These are phyloP conservation scores for Fulmarus glacialis DNA, from an alignment of 2,113 vertebrate genomes.

Conservation along the genomic window DNA sequence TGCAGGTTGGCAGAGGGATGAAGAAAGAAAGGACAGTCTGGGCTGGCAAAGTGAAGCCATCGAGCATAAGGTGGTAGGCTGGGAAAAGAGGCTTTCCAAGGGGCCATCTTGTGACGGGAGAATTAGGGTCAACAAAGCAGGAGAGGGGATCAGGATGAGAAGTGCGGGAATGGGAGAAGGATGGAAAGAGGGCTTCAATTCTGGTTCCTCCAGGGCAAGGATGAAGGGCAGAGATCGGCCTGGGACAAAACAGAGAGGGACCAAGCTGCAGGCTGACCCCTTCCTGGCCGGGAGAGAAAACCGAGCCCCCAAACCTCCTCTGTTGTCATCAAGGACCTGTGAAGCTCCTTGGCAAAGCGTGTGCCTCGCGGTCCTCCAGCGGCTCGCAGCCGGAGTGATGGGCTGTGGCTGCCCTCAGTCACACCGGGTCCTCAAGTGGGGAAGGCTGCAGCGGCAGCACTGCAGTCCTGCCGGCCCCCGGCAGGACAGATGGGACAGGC, in stretches of 20 bases:
- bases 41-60: not conserved
- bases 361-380: not conserved
- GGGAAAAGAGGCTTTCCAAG: not conserved
- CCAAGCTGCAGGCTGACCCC: not conserved
- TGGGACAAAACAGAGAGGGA: not conserved
- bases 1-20: not conserved
- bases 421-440: fast-evolving
- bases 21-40: not conserved
- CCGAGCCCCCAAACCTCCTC: fast-evolving
- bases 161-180: not conserved
- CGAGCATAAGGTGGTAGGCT: fast-evolving
- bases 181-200: not conserved
- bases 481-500: not conserved
- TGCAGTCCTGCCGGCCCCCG: not conserved
- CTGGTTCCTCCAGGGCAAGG: not conserved
- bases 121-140: not conserved
- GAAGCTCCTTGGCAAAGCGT: not conserved
- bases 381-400: fast-evolving
- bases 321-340: not conserved
- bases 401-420: not conserved
- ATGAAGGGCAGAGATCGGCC: not conserved
- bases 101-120: not conserved
- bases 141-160: not conserved
- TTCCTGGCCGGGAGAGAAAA: not conserved
- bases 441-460: not conserved